These are phyloP conservation scores for Poeciliopsis infans DNA, from an alignment of 2,797 vertebrate genomes.

Conservation along the genomic window DNA sequence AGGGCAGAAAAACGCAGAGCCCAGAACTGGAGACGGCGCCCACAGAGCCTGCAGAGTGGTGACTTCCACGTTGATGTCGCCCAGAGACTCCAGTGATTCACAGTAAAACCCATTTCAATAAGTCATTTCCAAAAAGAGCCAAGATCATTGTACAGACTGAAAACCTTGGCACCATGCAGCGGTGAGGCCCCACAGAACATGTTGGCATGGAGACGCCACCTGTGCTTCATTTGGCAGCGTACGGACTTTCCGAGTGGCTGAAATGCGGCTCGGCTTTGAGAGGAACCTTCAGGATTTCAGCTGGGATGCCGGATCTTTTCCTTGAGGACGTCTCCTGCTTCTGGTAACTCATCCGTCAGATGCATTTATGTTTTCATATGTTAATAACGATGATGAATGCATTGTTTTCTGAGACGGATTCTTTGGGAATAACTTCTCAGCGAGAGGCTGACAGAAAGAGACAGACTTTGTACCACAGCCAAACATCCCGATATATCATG, in stretches of 20 bases:
- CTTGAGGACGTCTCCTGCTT: conserved; percentile 6
- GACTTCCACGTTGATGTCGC: conserved; percentile 21
- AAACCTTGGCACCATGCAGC: conserved; percentile 4
- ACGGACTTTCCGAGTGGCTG: conserved; percentile 14
- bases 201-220: conserved; percentile 1
- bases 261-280: conserved; percentile 4
- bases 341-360: conserved; percentile 17
- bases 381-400: conserved; percentile 9
- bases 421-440: conserved; percentile 14
- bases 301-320: not conserved
- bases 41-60: conserved; percentile 21
- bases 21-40: conserved; percentile 52
- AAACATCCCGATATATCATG: conserved; percentile 6
- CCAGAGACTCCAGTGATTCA: conserved; percentile 28
- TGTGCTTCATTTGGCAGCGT: conserved; percentile 11
- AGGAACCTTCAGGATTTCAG: not conserved
- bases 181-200: conserved; percentile 9
- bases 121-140: conserved; percentile 31
- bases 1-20: conserved; percentile 57
- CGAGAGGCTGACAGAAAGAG: not conserved
- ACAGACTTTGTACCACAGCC: conserved; percentile 23
- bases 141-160: conserved; percentile 19
- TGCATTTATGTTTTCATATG: conserved; percentile 37
- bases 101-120: conserved; percentile 1
- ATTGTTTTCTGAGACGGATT: conserved; percentile 23